phyloP scores from a whole-genome alignment of 2,797 vertebrate genomes.

The Mormyrus proboscirostris region DNA sequence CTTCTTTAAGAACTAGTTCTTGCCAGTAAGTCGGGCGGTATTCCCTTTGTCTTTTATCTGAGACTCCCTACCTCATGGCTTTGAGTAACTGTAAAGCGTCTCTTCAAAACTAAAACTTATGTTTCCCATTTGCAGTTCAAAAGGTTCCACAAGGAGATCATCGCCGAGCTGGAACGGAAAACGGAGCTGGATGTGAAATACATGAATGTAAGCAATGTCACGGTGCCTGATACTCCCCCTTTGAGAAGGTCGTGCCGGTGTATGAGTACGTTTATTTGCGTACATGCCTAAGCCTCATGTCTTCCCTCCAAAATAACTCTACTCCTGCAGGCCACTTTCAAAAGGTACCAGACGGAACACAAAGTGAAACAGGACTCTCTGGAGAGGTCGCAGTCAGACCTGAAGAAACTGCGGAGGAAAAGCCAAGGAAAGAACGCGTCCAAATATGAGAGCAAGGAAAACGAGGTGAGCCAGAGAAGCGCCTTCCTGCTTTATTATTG shows the following conservation, averaged over 20 bases:
- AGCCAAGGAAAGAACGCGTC: conserved; percentile 80
- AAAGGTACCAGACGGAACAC: conserved; percentile 90
- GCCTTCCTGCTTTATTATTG: not conserved
- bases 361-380: conserved; percentile 80
- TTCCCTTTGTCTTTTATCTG: not conserved
- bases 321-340: conserved; percentile 79
- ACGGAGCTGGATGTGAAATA: conserved; percentile 95
- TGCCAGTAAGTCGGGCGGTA: not conserved
- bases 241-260: not conserved
- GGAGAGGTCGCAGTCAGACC: conserved; percentile 84
- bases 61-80: not conserved
- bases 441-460: conserved; percentile 86
- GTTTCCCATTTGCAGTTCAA: conserved; percentile 69
- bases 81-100: not conserved
- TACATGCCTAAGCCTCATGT: not conserved
- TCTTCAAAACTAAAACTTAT: not conserved
- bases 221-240: not conserved
- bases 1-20: not conserved
- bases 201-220: conserved; percentile 78
- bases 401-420: conserved; percentile 92
- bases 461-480: conserved; percentile 69
- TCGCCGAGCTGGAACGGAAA: conserved; percentile 89
- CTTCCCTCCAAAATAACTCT: not conserved
- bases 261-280: not conserved
- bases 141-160: conserved; percentile 85